Evolutionary conservation across 2,888 invertebrate species (phyloP).

Genomic region (Heliconius ismenius): DNA sequence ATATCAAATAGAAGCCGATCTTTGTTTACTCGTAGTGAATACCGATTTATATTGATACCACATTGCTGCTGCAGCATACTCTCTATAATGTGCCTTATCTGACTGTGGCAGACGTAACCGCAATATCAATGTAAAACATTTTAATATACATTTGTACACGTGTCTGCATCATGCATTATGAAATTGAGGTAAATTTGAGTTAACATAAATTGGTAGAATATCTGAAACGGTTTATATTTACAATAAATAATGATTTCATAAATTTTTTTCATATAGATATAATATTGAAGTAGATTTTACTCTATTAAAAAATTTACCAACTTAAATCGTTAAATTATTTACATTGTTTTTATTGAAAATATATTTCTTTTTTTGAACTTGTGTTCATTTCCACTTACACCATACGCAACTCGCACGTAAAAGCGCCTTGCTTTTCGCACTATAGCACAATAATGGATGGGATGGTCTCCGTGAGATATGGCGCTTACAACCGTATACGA

Average conservation of each 20-base stretch:
- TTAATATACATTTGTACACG: not conserved
- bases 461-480: slow-evolving; percentile 31
- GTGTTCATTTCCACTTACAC: not conserved
- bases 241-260: not conserved
- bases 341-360: not conserved
- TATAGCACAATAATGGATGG: slow-evolving; percentile 32
- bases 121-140: not conserved
- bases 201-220: not conserved
- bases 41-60: slow-evolving; percentile 12
- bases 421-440: slow-evolving; percentile 11
- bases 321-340: not conserved
- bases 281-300: not conserved
- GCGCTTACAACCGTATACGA: slow-evolving; percentile 13
- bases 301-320: not conserved
- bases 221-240: not conserved
- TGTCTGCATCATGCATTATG: not conserved
- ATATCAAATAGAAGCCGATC: not conserved
- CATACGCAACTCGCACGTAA: slow-evolving; percentile 1
- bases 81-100: not conserved
- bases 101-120: not conserved
- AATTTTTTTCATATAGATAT: not conserved
- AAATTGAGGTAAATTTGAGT: not conserved
- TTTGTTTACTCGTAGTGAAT: slow-evolving; percentile 6
- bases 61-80: not conserved
- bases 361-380: not conserved